phyloP scores from a whole-genome alignment of 2,888 invertebrate species.

The Rhingia rostrata region DNA sequence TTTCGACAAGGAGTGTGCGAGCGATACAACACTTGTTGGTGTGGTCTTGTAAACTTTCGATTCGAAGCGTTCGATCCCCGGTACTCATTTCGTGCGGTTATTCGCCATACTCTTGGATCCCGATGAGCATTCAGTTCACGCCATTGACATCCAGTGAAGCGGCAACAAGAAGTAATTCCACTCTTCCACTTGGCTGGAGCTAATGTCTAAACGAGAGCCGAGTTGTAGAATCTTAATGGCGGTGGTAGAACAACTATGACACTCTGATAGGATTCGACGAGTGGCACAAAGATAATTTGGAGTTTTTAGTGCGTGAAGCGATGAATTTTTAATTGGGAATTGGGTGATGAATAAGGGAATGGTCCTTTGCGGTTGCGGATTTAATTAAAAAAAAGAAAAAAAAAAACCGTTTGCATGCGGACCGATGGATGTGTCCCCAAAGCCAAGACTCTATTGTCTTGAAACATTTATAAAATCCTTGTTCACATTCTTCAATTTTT shows the following conservation, averaged over 20 bases:
- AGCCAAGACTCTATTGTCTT: constrained; percentile 40
- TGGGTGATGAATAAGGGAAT: constrained; percentile 64
- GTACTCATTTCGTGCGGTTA: constrained; percentile 64
- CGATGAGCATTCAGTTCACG: constrained; percentile 71
- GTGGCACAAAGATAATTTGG: constrained; percentile 68
- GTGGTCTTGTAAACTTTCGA: constrained; percentile 62
- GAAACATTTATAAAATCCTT: constrained; percentile 63
- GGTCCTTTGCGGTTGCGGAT: constrained; percentile 36
- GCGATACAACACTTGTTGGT: constrained; percentile 70
- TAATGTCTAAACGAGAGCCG: constrained; percentile 64
- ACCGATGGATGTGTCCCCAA: neutral
- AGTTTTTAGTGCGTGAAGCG: constrained; percentile 74
- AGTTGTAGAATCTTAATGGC: constrained; percentile 66
- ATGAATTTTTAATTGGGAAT: constrained; percentile 74
- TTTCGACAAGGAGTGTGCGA: constrained; percentile 51
- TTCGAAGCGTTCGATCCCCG: constrained; percentile 56
- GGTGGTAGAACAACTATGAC: constrained; percentile 46
- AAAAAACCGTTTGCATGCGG: constrained; percentile 13
- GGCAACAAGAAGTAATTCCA: constrained; percentile 73
- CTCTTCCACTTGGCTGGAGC: constrained; percentile 68
- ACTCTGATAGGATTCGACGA: constrained; percentile 57
- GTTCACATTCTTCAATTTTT: constrained; percentile 52
- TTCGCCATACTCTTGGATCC: constrained; percentile 25
- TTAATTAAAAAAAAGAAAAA: constrained; percentile 61
- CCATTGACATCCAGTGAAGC: constrained; percentile 72